phyloP scores from a whole-genome alignment of 2,888 invertebrate species.

The Patella caerulea region DNA sequence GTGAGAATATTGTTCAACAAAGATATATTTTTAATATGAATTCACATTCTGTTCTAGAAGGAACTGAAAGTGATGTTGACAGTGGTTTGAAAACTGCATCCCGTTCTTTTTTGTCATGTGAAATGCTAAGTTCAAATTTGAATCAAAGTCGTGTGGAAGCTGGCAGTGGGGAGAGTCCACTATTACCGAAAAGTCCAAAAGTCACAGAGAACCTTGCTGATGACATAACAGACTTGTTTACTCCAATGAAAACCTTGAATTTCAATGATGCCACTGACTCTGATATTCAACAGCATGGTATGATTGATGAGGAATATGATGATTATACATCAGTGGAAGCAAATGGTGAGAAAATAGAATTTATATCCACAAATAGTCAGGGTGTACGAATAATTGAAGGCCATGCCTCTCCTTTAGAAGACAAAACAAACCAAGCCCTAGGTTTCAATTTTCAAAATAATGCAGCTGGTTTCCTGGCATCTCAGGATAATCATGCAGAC shows the following conservation, averaged over 20 bases:
- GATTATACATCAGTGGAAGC: not conserved
- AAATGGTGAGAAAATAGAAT: not conserved
- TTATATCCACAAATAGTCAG: conserved; percentile 30
- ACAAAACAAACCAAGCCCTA: not conserved
- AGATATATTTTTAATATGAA: too few species aligned
- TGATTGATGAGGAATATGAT: conserved; percentile 6
- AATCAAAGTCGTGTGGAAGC: too few species aligned
- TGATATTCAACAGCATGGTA: conserved; percentile 16
- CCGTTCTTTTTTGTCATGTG: not conserved
- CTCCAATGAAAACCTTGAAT: conserved; percentile 35
- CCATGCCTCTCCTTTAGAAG: conserved; percentile 37
- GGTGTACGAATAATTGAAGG: conserved; percentile 43
- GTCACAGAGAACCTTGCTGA: conserved; percentile 20
- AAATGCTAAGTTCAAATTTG: not conserved
- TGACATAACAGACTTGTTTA: conserved; percentile 33
- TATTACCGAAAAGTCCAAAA: conserved; percentile 4
- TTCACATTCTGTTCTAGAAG: not conserved
- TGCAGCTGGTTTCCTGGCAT: not conserved
- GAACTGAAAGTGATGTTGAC: not conserved
- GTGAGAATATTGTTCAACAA: too few species aligned
- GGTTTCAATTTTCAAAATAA: not conserved
- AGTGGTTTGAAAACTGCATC: not conserved
- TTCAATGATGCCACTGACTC: conserved; percentile 35
- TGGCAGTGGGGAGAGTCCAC: conserved; percentile 13
- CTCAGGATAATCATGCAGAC: conserved; percentile 9